A percentile compares a stretch with the other conserved stretches of the same genome.
phyloP scores from a whole-genome alignment of 2,113 vertebrate genomes.

The Onychorhynchus coronatus region DNA sequence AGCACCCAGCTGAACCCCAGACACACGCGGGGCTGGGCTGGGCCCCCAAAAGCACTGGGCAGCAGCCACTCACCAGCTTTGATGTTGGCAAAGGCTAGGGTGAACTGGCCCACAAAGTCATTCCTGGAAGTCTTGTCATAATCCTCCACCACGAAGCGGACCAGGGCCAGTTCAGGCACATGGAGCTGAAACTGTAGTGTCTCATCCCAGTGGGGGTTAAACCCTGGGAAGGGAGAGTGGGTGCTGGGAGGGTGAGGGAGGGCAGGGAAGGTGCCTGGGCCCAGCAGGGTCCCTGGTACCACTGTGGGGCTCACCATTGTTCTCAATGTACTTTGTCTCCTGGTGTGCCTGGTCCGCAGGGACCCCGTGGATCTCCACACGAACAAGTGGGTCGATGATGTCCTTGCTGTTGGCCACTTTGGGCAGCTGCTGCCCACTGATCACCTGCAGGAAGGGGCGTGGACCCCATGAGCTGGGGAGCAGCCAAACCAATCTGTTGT shows the following conservation, averaged over 20 bases:
- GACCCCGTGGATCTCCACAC: constrained; percentile 89
- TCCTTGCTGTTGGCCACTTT: constrained; percentile 89
- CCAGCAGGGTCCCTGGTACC: background rate
- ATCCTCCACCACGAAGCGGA: constrained; percentile 93
- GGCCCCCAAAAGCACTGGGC: rapidly evolving
- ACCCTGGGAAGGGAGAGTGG: constrained; percentile 72
- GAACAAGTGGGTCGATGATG: constrained; percentile 89
- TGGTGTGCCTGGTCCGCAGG: constrained; percentile 80
- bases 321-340: constrained; percentile 91
- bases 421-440: constrained; percentile 93
- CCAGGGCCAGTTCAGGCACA: constrained; percentile 84
- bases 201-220: constrained; percentile 91
- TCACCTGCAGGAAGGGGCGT: constrained; percentile 76
- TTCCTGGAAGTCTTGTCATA: constrained; percentile 90
- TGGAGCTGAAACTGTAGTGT: constrained; percentile 84
- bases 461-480: background rate
- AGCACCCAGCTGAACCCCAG: background rate
- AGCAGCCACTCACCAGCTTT: constrained; percentile 81
- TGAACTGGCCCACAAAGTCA: constrained; percentile 93
- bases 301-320: constrained; percentile 82
- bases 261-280: background rate
- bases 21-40: background rate
- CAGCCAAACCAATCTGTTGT: background rate
- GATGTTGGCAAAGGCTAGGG: constrained; percentile 85
- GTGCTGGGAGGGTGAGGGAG: background rate